Percentiles rank a stretch among this genome's conserved stretches.
These are phyloP conservation scores for Dendronephthya gigantea DNA, from an alignment of 64 coral and sea anemone genomes.

Conservation along the genomic window DNA sequence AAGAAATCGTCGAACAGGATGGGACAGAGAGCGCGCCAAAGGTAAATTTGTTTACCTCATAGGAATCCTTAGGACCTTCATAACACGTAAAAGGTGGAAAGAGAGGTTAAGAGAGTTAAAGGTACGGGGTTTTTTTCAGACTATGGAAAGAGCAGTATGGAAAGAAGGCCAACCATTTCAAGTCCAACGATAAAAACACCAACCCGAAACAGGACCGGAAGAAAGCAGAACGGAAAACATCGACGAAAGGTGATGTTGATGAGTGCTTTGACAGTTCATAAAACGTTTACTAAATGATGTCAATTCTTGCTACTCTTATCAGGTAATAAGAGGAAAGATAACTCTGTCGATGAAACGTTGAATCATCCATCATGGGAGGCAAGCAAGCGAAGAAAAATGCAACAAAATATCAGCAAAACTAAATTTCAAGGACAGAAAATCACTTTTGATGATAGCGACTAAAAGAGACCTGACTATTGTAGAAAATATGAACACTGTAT, in stretches of 20 bases:
- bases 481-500: too few species aligned
- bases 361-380: conserved; percentile 2
- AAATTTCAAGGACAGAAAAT: conserved; percentile 8
- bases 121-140: background rate
- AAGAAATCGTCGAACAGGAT: background rate
- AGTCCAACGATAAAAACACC: background rate
- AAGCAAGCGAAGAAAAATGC: background rate
- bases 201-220: background rate
- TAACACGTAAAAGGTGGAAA: background rate
- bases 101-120: too few species aligned
- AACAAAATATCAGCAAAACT: conserved; percentile 4
- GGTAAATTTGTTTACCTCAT: too few species aligned
- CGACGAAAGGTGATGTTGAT: background rate
- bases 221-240: background rate
- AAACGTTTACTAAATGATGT: background rate
- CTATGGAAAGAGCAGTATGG: conserved; percentile 12
- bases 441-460: background rate
- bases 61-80: too few species aligned
- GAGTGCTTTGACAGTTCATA: too few species aligned
- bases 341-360: background rate
- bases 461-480: background rate
- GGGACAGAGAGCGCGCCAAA: background rate
- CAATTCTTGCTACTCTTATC: background rate
- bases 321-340: background rate
- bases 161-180: background rate